phyloP scores from a whole-genome alignment of 2,113 vertebrate genomes.

The Pseudonaja textilis region DNA sequence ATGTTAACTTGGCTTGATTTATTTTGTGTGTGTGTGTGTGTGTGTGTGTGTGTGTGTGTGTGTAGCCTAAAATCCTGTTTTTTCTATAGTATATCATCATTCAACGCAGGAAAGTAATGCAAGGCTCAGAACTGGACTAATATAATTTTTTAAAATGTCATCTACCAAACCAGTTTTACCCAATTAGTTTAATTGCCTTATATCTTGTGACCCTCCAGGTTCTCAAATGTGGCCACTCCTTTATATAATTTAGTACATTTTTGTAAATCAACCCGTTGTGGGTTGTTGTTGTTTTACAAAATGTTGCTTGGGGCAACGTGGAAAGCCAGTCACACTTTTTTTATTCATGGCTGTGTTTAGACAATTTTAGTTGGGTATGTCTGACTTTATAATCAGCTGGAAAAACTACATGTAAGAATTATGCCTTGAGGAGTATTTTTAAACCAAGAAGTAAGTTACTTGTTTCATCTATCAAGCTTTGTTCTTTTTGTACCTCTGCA shows the following conservation, averaged over 20 bases:
- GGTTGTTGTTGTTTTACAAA: not conserved
- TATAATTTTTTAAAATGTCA: not conserved
- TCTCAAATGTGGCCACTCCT: not conserved
- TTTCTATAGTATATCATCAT: not conserved
- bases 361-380: not conserved
- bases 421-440: not conserved
- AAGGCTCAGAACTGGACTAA: not conserved
- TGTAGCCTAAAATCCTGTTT: not conserved
- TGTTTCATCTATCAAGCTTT: not conserved
- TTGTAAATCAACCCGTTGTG: not conserved
- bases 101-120: not conserved
- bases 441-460: not conserved
- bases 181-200: not conserved
- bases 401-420: not conserved
- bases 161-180: not conserved
- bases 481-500: not conserved
- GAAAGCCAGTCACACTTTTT: not conserved
- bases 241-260: not conserved
- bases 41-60: not conserved
- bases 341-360: not conserved
- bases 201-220: not conserved
- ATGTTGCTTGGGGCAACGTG: not conserved
- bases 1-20: not conserved
- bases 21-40: no score
- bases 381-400: not conserved